Percentiles rank a stretch among this genome's conserved stretches.
Evolutionary conservation across 2,888 invertebrate species (phyloP).

Genomic region (Pyralis farinalis): DNA sequence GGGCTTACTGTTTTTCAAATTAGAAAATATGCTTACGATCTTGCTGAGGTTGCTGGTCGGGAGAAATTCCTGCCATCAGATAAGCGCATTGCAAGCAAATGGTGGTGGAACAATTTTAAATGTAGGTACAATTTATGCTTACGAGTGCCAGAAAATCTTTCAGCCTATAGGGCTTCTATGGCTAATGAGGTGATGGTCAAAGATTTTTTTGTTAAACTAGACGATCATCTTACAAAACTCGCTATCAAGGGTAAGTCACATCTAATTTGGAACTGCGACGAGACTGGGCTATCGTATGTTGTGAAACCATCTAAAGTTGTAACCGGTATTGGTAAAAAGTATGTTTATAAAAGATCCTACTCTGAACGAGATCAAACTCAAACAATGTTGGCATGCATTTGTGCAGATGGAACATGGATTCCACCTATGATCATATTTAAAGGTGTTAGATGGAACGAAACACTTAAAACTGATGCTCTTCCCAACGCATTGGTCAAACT

Average conservation of each 20-base stretch:
- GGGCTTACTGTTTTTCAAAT: conserved; percentile 16
- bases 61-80: conserved; percentile 10
- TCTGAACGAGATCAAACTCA: background rate
- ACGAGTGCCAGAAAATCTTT: conserved; percentile 17
- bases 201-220: conserved; percentile 1
- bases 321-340: background rate
- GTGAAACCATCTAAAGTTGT: background rate
- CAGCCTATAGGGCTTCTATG: background rate
- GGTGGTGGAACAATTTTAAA: conserved; percentile 17
- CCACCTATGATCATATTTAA: conserved; percentile 20
- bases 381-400: background rate
- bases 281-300: no score
- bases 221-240: background rate
- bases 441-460: conserved; percentile 16
- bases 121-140: conserved; percentile 16
- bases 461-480: conserved; percentile 19
- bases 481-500: conserved; percentile 23
- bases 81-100: conserved; percentile 14
- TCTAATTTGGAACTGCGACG: no score
- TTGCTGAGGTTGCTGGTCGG: conserved; percentile 12
- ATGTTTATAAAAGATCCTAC: background rate
- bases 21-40: conserved; percentile 12
- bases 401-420: background rate
- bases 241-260: background rate
- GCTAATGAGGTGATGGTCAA: background rate